A percentile compares a stretch with the other conserved stretches of the same genome.
These are phyloP conservation scores for Arrhopalites spinosus DNA, from an alignment of 2,888 invertebrate genomes.

Conservation along the genomic window DNA sequence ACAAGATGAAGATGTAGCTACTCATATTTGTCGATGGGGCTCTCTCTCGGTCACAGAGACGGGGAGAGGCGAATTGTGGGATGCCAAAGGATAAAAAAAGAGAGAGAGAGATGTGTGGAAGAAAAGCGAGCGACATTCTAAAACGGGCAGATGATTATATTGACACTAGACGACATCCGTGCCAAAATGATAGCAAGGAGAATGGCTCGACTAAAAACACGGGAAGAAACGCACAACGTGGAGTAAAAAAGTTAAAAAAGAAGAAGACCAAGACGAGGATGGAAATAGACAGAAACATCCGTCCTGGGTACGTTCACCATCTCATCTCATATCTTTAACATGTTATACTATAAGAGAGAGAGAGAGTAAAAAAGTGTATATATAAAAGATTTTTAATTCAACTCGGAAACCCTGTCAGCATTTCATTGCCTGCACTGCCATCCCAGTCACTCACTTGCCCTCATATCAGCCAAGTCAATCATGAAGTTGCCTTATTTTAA, in stretches of 20 bases:
- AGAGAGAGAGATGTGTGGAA: neutral
- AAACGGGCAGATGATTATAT: conserved; percentile 42
- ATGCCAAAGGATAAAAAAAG: neutral
- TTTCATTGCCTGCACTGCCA: neutral
- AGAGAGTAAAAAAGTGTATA: neutral
- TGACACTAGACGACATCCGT: conserved; percentile 46
- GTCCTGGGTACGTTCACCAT: conserved; percentile 1
- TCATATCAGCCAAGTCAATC: conserved; percentile 26
- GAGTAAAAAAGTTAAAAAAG: neutral
- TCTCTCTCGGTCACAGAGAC: neutral
- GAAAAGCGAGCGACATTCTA: conserved; percentile 21
- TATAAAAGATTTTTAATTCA: conserved; percentile 2
- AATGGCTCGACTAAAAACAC: conserved; percentile 21
- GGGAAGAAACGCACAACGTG: neutral
- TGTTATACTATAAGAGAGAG: too few species aligned
- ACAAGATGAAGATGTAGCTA: neutral
- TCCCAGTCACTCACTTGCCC: conserved; percentile 6
- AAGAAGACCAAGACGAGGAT: conserved; percentile 19
- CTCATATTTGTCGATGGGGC: neutral
- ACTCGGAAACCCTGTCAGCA: neutral
- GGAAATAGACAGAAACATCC: conserved; percentile 38
- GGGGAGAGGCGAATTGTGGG: neutral
- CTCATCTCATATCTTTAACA: neutral
- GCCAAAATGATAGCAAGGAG: conserved; percentile 44
- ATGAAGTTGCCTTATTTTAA: conserved; percentile 21